phyloP scores from a whole-genome alignment of 2,113 vertebrate genomes.

The Nothobranchius kuhntae region DNA sequence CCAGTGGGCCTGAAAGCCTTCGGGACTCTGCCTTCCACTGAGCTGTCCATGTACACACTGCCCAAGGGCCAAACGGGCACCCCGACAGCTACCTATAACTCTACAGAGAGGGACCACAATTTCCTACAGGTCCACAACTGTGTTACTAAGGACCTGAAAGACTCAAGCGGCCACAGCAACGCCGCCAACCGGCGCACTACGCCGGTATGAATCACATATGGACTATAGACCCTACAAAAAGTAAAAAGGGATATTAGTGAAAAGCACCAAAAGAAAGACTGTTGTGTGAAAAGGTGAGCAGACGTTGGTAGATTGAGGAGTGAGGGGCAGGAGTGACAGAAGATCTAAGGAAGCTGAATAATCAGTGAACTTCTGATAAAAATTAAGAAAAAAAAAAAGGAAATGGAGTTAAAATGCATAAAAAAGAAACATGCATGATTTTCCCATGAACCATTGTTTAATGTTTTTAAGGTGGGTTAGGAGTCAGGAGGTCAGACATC shows the following conservation, averaged over 20 bases:
- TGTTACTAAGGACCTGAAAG: conserved; percentile 96
- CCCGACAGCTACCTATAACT: conserved; percentile 95
- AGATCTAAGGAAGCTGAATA: conserved; percentile 51
- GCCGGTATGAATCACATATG: conserved; percentile 85
- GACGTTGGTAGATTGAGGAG: conserved; percentile 9
- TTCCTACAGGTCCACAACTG: conserved; percentile 99
- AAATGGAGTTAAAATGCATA: conserved; percentile 60
- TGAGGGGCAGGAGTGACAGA: conserved; percentile 1
- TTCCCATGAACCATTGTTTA: conserved; percentile 94
- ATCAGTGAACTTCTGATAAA: conserved; percentile 71
- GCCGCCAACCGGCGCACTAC: conserved; percentile 96
- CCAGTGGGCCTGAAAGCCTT: conserved; percentile 95
- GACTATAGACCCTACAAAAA: conserved; percentile 27
- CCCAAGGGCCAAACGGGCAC: conserved; percentile 87
- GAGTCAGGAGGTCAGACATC: conserved; percentile 20
- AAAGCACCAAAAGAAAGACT: conserved; percentile 30
- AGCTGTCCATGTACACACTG: conserved; percentile 98
- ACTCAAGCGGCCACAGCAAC: conserved; percentile 90
- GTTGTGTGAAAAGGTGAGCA: conserved; percentile 10
- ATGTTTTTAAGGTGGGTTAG: conserved; percentile 79
- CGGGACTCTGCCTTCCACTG: conserved; percentile 92
- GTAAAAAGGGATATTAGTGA: conserved; percentile 31
- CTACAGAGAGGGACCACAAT: conserved; percentile 93
- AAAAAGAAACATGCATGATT: conserved; percentile 88
- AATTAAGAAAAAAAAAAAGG: conserved; percentile 34